Percentiles rank a stretch among this genome's conserved stretches.
These are phyloP conservation scores for Alviniconcha strummeri DNA, from an alignment of 2,888 invertebrate genomes.

Conservation along the genomic window DNA sequence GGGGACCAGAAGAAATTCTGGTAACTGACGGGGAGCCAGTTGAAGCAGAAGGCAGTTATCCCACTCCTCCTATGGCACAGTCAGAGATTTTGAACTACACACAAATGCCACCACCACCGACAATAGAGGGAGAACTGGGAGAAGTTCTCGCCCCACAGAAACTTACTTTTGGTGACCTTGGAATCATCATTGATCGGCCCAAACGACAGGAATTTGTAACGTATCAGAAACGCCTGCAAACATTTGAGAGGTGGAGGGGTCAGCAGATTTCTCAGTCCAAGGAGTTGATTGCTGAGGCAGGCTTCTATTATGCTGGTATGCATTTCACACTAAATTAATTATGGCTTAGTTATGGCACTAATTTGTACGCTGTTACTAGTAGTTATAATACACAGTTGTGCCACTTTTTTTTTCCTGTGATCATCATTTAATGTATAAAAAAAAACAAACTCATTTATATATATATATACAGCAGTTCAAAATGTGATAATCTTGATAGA, in stretches of 20 bases:
- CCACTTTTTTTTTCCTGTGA: too few relatives aligned
- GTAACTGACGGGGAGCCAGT: slow-evolving; percentile 15
- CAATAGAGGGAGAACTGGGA: background rate
- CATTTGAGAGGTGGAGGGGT: slow-evolving; percentile 35
- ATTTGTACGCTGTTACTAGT: background rate
- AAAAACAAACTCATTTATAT: too few relatives aligned
- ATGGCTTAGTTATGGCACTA: background rate
- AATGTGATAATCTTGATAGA: too few relatives aligned
- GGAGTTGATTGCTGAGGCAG: slow-evolving; percentile 26
- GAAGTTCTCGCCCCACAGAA: background rate
- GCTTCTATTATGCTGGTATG: slow-evolving; percentile 29
- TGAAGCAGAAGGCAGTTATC: slow-evolving; percentile 14
- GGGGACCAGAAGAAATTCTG: slow-evolving; percentile 12
- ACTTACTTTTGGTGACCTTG: slow-evolving; percentile 37
- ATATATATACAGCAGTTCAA: too few relatives aligned
- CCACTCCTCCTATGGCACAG: background rate
- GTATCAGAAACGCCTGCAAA: slow-evolving; percentile 24
- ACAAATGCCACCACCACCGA: background rate
- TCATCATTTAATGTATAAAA: too few relatives aligned
- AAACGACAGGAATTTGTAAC: slow-evolving; percentile 38
- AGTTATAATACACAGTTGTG: background rate
- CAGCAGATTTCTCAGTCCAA: background rate
- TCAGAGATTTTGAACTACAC: background rate
- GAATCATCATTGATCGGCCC: slow-evolving; percentile 40
- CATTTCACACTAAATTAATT: background rate